These are phyloP conservation scores for Hylia prasina DNA, from an alignment of 2,113 vertebrate species.

Conservation along the genomic window DNA sequence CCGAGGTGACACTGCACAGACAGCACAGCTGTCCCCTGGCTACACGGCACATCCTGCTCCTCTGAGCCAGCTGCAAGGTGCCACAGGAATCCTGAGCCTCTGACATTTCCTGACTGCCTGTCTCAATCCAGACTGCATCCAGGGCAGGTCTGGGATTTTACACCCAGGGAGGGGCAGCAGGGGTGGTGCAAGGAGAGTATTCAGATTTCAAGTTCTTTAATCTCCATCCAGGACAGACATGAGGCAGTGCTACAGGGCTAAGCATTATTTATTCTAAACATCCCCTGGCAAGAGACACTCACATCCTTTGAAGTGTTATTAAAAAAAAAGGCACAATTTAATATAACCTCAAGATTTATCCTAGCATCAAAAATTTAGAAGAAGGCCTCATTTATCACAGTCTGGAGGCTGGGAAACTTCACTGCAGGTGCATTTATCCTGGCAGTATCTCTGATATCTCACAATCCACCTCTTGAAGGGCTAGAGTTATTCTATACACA, in stretches of 20 bases:
- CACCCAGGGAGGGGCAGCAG: neutral
- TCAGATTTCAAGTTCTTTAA: neutral
- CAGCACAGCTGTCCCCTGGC: neutral
- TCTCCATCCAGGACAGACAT: neutral
- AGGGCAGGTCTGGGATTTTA: neutral
- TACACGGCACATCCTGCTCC: neutral
- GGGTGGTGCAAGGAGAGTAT: too few species aligned
- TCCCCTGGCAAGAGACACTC: neutral
- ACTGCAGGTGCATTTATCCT: neutral
- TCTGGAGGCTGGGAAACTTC: neutral
- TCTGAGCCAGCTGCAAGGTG: neutral
- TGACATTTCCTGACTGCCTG: neutral
- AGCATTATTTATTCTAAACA: neutral
- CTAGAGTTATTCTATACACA: neutral
- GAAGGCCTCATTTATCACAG: neutral
- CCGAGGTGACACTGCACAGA: neutral
- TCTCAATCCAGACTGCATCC: neutral
- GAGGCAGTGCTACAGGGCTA: neutral
- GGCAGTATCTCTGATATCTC: neutral
- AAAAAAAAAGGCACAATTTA: neutral
- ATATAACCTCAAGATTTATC: neutral
- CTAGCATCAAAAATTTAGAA: neutral
- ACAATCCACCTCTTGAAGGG: neutral
- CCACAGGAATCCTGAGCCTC: neutral
- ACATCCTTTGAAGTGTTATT: neutral